Percentiles rank a stretch among this genome's conserved stretches.
Evolutionary conservation across 2,888 invertebrate species (phyloP).

Genomic region (Lasioglossum zephyrum): DNA sequence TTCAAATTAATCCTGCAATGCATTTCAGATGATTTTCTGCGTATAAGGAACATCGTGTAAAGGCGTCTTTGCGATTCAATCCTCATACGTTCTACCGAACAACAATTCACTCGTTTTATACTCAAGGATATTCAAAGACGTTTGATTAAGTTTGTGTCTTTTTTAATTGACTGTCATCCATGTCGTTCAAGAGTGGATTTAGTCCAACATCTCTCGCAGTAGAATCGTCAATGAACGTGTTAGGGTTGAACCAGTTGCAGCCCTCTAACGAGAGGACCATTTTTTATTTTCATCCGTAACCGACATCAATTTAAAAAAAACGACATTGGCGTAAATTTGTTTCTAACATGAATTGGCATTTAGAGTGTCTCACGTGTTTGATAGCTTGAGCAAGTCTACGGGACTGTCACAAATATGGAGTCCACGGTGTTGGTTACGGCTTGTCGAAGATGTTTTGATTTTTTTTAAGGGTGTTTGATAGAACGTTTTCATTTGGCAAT

Average conservation of each 20-base stretch:
- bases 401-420: not conserved
- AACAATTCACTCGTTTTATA: not conserved
- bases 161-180: not conserved
- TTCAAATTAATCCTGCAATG: not conserved
- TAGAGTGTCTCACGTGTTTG: not conserved
- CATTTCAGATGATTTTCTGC: not conserved
- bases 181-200: not conserved
- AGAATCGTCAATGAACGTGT: not conserved
- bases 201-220: no score
- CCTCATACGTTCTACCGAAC: not conserved
- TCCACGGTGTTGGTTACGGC: not conserved
- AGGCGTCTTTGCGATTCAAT: not conserved
- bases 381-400: not conserved
- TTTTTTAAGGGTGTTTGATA: not conserved
- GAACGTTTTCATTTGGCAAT: slow-evolving; percentile 11
- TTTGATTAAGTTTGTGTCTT: not conserved
- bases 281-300: not conserved
- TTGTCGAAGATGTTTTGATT: not conserved
- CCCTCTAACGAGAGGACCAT: not conserved
- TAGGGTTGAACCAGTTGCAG: not conserved
- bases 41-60: not conserved
- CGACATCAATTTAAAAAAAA: not conserved
- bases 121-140: not conserved
- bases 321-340: not conserved
- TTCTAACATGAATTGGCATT: not conserved